Evolutionary conservation across 1,140 invertebrate species (phyloP), one percentile per base, ranked within the genome.

Genomic region (Drosophila sp.): DNA sequence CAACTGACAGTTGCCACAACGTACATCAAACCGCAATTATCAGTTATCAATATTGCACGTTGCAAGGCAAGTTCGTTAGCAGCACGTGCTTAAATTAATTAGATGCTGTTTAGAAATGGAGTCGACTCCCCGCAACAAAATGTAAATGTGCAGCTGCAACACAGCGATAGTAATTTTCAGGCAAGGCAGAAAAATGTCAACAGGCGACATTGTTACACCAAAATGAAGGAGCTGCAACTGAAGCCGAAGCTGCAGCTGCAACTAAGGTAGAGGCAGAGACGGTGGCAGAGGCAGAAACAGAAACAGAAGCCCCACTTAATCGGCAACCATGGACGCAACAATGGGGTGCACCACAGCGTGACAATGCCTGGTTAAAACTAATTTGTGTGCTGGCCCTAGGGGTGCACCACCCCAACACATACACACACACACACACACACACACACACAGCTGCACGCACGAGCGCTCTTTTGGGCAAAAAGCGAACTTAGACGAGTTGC

Each of bases 331-430:
- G 57, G 41, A 64, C 46, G 61, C 46, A 56, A 76, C 83, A 87
- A 81, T 87, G 79, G 79, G 79, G 67, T 59, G 63, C 82, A 79
- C 64, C 78, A 69, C 72, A 78, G 78, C 82, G 82, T 87, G 82
- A 89, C 82, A 89, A 81, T 80, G 83, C 67, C 82, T 78, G 83
- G 78, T 82, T 87, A 82, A 87, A 87, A 87, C 82, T 87, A 87
- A 87, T 87, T 87, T 87, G 78, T 82, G 76, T 82, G 75, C 59
- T 76, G 50, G 83, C 76, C 58, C 34, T 59, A 46, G 48, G 43
- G 50, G 4, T 34, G 25, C 25, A 43, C 36, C 46, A 21, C 32
- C 16, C 21, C 13, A 11, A 27, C 1, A 40, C 18, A 38, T 45
- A 66, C 66, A 51, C 61, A 40, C 21, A 58, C 56, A 70, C 56